A percentile compares a stretch with the other conserved stretches of the same genome.
These are phyloP conservation scores for Diuraphis noxia DNA, from an alignment of 1,140 invertebrate species.

Conservation along the genomic window DNA sequence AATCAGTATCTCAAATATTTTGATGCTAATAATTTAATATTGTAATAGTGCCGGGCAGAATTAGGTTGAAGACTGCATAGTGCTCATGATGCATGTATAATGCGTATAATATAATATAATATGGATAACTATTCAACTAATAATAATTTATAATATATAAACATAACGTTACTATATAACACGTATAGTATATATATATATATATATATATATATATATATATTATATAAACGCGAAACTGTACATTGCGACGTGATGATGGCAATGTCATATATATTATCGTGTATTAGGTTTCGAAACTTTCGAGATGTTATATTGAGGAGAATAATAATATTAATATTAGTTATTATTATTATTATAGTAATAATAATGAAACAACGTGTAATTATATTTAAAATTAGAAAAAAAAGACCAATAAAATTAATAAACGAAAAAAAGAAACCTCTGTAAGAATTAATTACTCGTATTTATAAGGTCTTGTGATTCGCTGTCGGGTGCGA, in stretches of 20 bases:
- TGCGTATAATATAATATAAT: not conserved
- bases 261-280: not conserved
- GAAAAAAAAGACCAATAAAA: not conserved
- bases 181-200: no score
- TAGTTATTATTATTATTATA: no score
- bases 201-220: not conserved
- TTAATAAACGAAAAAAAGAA: not conserved
- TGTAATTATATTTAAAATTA: conserved; percentile 19
- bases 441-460: not conserved
- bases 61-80: not conserved
- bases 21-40: not conserved
- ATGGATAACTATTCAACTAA: not conserved
- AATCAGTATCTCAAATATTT: not conserved
- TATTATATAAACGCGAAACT: not conserved
- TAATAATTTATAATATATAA: not conserved
- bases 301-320: not conserved
- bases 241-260: not conserved
- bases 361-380: not conserved
- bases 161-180: no score
- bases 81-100: not conserved
- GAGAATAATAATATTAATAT: conserved; percentile 26
- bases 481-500: not conserved
- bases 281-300: not conserved
- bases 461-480: not conserved
- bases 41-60: not conserved